Base-by-base conservation (phyloP, 2,888 invertebrate species). In the Torymus auratus region DNA sequence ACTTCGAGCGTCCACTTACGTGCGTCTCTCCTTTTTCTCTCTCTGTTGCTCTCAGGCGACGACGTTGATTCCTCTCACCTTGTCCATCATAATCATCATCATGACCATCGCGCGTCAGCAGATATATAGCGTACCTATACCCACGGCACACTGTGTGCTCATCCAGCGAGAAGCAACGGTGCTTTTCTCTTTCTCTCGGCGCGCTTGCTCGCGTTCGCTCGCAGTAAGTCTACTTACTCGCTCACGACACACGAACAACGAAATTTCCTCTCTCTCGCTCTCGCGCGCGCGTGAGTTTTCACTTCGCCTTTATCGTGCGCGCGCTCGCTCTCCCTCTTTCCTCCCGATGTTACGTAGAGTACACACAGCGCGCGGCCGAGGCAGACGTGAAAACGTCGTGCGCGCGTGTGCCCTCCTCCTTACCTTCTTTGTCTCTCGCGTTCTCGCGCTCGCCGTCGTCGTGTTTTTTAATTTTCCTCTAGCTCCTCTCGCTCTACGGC, bases 151-250 rank as follows among this genome's bases (percentile, higher is more conserved):
- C 28, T 7, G 41, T 28, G 28, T 41, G 41, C 41, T 41, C 41
- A 41, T 41, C 41, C 41, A 41, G 41, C 41, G 41, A 41, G 41
- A 41, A 41, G 41, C 71, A 78, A 78, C 71, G 78, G 78, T 78
- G 71, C 78, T 78, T 78, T 67, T 58, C 70, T 64, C 10, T 17
- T 17, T 41, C 41, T 5, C 41, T 41, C 41, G 41, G 41, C 41
- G 58, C 20, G 64, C 55, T 15, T 69, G 53, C 23, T 62, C 64
- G 23, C 64, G 41, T 41, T 41, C 7, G 41, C 41, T 41, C 7
- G 28, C 28, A 2, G 28, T 20, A 20, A n/a, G n/a, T n/a, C n/a
- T 23, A 23, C 23, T 23, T 28, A 28, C 5, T 28, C 3, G 41
- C 7, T 41, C 41, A 1, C 41, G 41, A 41, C 41, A 41, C 41